These are phyloP conservation scores for Myotis pilosus DNA, from an alignment of 2,797 vertebrate genomes.

Conservation along the genomic window DNA sequence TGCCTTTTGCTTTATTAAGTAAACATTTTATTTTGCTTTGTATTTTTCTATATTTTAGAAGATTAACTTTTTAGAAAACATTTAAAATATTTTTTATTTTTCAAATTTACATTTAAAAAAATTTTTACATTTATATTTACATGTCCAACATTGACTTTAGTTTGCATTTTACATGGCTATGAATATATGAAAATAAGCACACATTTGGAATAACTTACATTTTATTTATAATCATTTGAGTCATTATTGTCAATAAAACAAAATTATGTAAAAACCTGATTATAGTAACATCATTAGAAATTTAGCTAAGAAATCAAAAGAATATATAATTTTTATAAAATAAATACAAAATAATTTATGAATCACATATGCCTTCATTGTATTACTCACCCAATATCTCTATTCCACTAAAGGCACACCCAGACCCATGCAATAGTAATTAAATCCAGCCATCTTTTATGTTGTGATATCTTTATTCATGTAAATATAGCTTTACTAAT, in stretches of 20 bases:
- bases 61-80: background rate
- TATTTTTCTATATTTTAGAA: background rate
- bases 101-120: background rate
- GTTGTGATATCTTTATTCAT: background rate
- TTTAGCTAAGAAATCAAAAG: conserved; percentile 37
- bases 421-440: background rate
- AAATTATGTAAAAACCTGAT: conserved; percentile 4
- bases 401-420: background rate
- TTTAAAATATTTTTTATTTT: background rate
- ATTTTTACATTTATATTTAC: background rate
- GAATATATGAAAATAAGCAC: background rate
- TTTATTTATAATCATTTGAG: background rate
- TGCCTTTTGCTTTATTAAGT: background rate
- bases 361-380: background rate
- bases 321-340: background rate
- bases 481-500: background rate
- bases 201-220: background rate
- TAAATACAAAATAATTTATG: conserved; percentile 35
- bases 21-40: conserved; percentile 3
- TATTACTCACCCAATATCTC: background rate
- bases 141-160: background rate
- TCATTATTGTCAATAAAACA: background rate
- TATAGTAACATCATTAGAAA: background rate
- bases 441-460: background rate
- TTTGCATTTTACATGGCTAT: background rate